Base-by-base conservation (phyloP, 2,797 vertebrate genomes). In the Otolemur crassicaudatus region DNA sequence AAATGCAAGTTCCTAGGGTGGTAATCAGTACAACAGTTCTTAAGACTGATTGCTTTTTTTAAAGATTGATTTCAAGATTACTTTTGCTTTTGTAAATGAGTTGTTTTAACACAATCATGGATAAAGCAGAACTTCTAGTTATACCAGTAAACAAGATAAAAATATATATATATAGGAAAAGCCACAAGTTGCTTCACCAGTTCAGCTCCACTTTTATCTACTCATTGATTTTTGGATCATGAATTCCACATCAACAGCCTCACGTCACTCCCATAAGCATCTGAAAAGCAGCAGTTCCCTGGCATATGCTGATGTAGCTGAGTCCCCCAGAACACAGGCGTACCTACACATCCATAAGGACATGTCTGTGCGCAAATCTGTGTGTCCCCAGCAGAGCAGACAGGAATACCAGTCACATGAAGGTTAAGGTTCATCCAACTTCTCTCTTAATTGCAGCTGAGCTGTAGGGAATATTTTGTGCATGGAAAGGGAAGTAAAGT, bases 261-360 rank as follows among this genome's bases (percentile, higher is more conserved):
- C 67, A 4, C 3, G 25, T 40, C 43, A 34, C 56, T 14, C 0
- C 13, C 53, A 31, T 0, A 0, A n/a, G 31, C 20, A 3, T 25
- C 7, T 19, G 70, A 43, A n/a, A 81, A 87, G 14, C 56, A 46
- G 20, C 0, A 5, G 12, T 49, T 22, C n/a, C 4, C 10, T 8
- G 0, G 29, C 10, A 20, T 4, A 10, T 8, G 29, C 34, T 0
- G 31, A n/a, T 3, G 6, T 25, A 14, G 60, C 29, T 0, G 22
- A 76, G 9, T 12, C 9, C 2, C 23, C 12, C 43, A 11, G 76
- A 27, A 79, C 0, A 14, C 9, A 0, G 5, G 49, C 37, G 19
- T 0, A 14, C 1, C n/a, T 7, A 12, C 31, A 14, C 1, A 34
- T 3, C 12, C 46, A 27, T 23, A 23, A 43, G 34, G 6, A 25